A percentile compares a stretch with the other conserved stretches of the same genome.
Conservation (phyloP, 92 coral and sea anemone genomes). For the Palythoa grandis region DNA sequence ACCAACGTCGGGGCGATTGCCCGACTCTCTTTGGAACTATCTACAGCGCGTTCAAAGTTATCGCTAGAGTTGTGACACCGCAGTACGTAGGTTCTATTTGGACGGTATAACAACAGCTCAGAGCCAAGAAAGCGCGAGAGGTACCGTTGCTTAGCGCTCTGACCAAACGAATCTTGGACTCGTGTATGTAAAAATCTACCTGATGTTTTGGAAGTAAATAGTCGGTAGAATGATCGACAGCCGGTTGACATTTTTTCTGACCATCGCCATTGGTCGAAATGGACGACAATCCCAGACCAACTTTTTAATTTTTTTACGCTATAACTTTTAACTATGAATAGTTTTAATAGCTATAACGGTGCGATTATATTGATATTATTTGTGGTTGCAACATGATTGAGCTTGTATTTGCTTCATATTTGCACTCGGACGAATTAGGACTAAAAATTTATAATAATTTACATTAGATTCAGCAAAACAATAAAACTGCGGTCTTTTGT, state of each 20-base stretch:
- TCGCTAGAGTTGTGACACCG: conserved; percentile 86
- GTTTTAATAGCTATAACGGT: too few species aligned
- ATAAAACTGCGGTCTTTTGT: too few species aligned
- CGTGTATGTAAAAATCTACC: conserved; percentile 81
- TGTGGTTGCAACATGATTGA: too few species aligned
- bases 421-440: too few species aligned
- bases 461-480: too few species aligned
- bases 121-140: conserved; percentile 75
- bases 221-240: conserved; percentile 62
- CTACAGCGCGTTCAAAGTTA: conserved; percentile 85
- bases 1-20: conserved; percentile 98
- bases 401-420: too few species aligned
- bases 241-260: neutral
- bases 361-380: too few species aligned
- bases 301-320: neutral
- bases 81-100: conserved; percentile 96
- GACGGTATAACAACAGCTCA: conserved; percentile 80
- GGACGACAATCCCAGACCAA: neutral
- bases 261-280: neutral
- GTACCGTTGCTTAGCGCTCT: conserved; percentile 68
- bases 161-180: conserved; percentile 78
- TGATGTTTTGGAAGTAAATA: conserved; percentile 68
- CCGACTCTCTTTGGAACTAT: conserved; percentile 87
- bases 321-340: too few species aligned
- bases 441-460: too few species aligned